Conservation (phyloP, 2,797 vertebrate species). For the Lepus townsendii region DNA sequence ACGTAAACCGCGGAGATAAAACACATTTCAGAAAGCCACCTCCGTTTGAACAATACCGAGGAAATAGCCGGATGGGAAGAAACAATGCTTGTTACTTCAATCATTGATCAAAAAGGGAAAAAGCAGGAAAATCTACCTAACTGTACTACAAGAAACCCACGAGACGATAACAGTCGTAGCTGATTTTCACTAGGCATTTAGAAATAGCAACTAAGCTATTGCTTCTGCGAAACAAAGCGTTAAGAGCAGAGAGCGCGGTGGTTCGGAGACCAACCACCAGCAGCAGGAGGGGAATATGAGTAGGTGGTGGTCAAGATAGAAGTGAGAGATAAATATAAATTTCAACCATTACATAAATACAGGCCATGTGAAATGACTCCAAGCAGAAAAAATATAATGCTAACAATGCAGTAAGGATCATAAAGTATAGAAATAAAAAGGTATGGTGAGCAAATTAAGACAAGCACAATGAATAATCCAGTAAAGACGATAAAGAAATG, state of each 20-base stretch:
- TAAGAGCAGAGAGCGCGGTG: neutral
- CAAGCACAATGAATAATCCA: too few relatives aligned
- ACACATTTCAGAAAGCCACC: neutral
- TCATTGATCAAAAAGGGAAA: neutral
- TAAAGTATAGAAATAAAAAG: neutral
- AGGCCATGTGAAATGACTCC: neutral
- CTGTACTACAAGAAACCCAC: neutral
- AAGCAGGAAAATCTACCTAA: neutral
- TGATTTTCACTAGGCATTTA: neutral
- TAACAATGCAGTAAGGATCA: neutral
- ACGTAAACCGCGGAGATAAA: neutral
- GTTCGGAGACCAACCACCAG: neutral
- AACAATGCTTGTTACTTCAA: neutral
- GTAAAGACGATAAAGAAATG: too few relatives aligned
- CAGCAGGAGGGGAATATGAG: neutral
- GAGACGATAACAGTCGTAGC: neutral
- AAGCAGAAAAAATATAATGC: neutral
- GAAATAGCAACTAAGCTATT: neutral
- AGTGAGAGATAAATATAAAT: neutral
- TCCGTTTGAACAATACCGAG: neutral
- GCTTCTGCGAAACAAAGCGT: neutral
- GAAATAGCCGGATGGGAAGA: neutral
- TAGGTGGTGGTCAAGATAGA: neutral
- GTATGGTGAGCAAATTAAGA: neutral
- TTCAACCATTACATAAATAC: neutral